Evolutionary conservation across 2,113 vertebrate species (phyloP).

Genomic region (Gila orcuttii): DNA sequence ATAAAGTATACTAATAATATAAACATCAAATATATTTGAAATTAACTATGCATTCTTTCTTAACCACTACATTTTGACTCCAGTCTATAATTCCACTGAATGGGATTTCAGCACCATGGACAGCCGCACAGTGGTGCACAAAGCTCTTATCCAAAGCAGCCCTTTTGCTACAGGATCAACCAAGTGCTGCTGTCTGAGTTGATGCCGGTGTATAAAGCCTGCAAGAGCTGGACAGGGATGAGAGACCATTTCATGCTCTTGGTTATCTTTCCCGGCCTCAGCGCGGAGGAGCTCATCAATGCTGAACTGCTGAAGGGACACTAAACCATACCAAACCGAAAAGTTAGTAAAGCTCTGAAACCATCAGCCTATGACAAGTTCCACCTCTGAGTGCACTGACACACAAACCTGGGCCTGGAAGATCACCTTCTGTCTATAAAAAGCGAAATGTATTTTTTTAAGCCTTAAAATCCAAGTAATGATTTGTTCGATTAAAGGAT

Average conservation of each 20-base stretch:
- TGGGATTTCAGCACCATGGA: slow-evolving; percentile 39
- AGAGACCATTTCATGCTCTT: slow-evolving; percentile 41
- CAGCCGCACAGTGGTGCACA: slow-evolving; percentile 18
- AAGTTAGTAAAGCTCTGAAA: slow-evolving; percentile 20
- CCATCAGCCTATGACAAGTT: slow-evolving; percentile 6
- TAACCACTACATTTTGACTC: background rate
- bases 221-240: slow-evolving; percentile 43
- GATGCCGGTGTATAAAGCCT: slow-evolving; percentile 15
- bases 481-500: background rate
- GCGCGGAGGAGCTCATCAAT: slow-evolving; percentile 20
- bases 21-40: background rate
- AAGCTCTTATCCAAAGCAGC: slow-evolving; percentile 29
- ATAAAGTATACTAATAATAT: background rate
- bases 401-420: background rate
- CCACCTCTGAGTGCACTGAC: slow-evolving; percentile 5
- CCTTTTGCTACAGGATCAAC: slow-evolving; percentile 11
- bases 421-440: background rate
- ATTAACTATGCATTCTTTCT: background rate
- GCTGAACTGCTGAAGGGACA: slow-evolving; percentile 38
- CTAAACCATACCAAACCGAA: slow-evolving; percentile 20
- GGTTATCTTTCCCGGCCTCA: slow-evolving; percentile 24
- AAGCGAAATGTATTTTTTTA: background rate
- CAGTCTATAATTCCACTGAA: background rate
- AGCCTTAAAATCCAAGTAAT: background rate
- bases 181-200: slow-evolving; percentile 29